These are phyloP conservation scores for Bos indicus DNA, from an alignment of 2,113 vertebrate species.

Conservation along the genomic window DNA sequence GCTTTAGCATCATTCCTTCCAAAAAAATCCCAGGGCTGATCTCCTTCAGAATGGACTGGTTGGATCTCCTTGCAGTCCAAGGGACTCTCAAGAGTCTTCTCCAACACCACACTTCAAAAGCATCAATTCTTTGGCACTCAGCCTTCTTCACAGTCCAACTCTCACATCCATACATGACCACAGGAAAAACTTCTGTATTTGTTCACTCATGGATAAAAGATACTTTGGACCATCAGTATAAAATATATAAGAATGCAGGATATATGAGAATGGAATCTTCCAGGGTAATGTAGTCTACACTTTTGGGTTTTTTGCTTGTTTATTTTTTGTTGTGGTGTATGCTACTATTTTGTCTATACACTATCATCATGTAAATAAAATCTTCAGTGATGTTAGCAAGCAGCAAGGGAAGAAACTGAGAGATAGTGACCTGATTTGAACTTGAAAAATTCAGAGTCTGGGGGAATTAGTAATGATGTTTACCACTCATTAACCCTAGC, in stretches of 20 bases:
- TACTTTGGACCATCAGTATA: background rate
- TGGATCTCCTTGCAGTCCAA: too few species aligned
- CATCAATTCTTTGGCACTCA: too few species aligned
- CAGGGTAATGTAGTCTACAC: background rate
- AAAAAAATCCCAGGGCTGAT: too few species aligned
- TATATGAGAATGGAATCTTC: background rate
- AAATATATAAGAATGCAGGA: background rate
- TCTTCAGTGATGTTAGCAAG: background rate
- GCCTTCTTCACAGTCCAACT: too few species aligned
- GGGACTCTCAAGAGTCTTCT: too few species aligned
- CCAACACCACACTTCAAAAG: too few species aligned
- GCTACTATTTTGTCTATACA: background rate
- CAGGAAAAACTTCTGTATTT: background rate
- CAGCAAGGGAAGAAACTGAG: background rate
- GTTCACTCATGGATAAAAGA: background rate
- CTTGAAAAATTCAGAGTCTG: background rate
- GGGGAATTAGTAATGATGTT: background rate
- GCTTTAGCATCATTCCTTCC: too few species aligned
- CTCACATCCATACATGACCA: too few species aligned
- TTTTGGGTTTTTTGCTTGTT: background rate
- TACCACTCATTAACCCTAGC: background rate
- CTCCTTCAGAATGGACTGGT: too few species aligned
- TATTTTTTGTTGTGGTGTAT: background rate
- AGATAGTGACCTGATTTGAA: background rate
- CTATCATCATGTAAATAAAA: background rate